Conservation (phyloP, 2,113 vertebrate genomes). For the Grus americana region DNA sequence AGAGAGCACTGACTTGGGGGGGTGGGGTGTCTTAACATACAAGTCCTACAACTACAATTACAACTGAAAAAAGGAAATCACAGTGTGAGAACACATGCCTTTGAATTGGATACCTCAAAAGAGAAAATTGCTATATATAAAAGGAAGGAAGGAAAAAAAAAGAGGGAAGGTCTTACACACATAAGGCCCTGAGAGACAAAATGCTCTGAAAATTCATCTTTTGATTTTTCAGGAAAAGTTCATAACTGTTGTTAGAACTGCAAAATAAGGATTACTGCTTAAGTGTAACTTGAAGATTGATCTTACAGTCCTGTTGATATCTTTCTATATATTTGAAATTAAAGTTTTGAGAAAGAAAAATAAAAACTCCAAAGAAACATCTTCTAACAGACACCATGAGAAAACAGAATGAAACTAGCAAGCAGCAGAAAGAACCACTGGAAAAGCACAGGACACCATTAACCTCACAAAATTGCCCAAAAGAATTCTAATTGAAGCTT, state of each 20-base stretch:
- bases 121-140: neutral
- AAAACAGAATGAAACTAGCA: neutral
- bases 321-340: neutral
- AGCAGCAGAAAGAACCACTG: neutral
- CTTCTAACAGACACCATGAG: neutral
- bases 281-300: neutral
- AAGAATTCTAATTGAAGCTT: neutral
- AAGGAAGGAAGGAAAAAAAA: neutral
- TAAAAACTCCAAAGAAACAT: neutral
- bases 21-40: neutral
- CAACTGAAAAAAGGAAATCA: neutral
- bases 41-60: neutral
- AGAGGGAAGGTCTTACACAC: neutral
- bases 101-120: neutral
- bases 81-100: neutral
- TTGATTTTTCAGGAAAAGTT: neutral
- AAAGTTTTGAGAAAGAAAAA: neutral
- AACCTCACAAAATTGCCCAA: neutral
- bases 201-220: neutral
- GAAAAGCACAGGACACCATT: neutral
- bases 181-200: neutral
- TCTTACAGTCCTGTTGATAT: neutral
- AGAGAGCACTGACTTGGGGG: neutral
- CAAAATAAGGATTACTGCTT: neutral
- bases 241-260: neutral